Evolutionary conservation across 2,888 invertebrate genomes (phyloP).

Genomic region (Cantharis flavilabris): DNA sequence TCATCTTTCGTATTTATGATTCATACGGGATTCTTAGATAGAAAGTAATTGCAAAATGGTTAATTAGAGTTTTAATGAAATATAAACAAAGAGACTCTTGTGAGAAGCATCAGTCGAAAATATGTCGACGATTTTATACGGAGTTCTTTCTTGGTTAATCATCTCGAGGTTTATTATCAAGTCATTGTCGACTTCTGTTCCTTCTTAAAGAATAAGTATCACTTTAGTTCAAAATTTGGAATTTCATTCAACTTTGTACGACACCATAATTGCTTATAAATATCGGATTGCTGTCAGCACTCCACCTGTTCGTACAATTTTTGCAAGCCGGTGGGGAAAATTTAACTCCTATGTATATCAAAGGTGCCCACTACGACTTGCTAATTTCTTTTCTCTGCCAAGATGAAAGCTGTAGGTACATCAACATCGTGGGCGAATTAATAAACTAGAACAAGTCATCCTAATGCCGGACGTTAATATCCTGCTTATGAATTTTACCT

Average conservation of each 20-base stretch:
- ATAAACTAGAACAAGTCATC: conserved; percentile 15
- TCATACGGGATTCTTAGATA: not conserved
- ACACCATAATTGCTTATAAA: conserved; percentile 23
- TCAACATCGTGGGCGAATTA: conserved; percentile 22
- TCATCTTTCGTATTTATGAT: not conserved
- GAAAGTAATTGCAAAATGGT: not conserved
- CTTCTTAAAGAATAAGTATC: not conserved
- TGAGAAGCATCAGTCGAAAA: not conserved
- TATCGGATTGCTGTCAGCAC: conserved; percentile 18
- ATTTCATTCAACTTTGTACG: not conserved
- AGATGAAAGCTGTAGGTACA: conserved; percentile 20
- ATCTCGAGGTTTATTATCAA: not conserved
- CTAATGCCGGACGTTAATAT: conserved; percentile 29
- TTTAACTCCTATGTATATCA: conserved; percentile 15
- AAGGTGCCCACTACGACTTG: conserved; percentile 20
- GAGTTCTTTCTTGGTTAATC: not conserved
- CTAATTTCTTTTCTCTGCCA: conserved; percentile 15
- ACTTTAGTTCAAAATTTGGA: not conserved
- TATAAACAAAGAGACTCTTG: not conserved
- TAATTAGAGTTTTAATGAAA: not conserved
- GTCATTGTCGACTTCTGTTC: not conserved
- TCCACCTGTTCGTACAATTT: conserved; percentile 25
- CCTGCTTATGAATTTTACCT: conserved; percentile 18
- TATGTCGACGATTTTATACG: not conserved
- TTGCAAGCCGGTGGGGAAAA: conserved; percentile 8